Conservation (phyloP, 2,888 invertebrate species). For the Chloromyia formosa region DNA sequence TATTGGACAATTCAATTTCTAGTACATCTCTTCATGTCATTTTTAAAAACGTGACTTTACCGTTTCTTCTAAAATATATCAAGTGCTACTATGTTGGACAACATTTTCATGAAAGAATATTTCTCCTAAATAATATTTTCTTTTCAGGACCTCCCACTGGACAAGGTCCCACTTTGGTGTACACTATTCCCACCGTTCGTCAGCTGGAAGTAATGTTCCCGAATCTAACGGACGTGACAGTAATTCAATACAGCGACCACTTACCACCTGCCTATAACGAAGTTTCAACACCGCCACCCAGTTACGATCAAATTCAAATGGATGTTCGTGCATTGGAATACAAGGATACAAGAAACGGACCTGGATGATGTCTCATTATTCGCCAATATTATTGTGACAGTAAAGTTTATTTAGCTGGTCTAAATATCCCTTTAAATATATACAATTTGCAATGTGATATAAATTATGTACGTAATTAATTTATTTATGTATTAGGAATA, state of each 20-base stretch:
- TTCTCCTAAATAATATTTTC: not conserved
- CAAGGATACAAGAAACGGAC: too few species aligned
- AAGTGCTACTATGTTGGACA: too few species aligned
- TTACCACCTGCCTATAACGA: slow-evolving; percentile 23
- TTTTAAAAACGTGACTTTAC: not conserved
- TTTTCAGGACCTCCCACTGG: not conserved
- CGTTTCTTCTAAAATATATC: too few species aligned
- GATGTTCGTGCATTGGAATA: slow-evolving; percentile 13
- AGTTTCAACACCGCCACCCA: slow-evolving; percentile 28
- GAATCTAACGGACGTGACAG: slow-evolving; percentile 12
- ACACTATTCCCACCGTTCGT: slow-evolving; percentile 33
- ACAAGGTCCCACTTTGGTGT: slow-evolving; percentile 9
- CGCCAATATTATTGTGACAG: too few species aligned
- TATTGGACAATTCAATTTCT: too few species aligned
- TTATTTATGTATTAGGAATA: too few species aligned
- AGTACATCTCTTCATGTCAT: not conserved
- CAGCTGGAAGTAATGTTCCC: slow-evolving; percentile 34
- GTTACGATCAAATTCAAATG: slow-evolving; percentile 41
- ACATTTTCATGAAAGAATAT: not conserved
- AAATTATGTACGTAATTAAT: too few species aligned
- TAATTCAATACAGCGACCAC: slow-evolving; percentile 4
- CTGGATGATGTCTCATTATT: too few species aligned
- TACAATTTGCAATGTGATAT: too few species aligned
- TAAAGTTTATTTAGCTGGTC: too few species aligned
- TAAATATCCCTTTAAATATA: too few species aligned